Evolutionary conservation across 2,888 invertebrate species (phyloP).

Genomic region (Eristalinus aeneus): DNA sequence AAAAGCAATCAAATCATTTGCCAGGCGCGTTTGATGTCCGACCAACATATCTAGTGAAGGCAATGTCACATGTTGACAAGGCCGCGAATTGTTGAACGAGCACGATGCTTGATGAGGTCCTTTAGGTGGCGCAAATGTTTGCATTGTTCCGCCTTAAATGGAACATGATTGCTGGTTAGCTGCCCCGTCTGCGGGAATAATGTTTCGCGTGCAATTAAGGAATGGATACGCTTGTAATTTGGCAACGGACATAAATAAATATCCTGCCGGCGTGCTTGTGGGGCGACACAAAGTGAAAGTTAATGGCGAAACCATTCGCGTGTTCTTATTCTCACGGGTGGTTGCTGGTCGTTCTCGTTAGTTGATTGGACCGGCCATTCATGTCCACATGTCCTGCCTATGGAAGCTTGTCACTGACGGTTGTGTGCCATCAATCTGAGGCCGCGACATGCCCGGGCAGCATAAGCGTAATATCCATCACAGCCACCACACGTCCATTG

Average conservation of each 20-base stretch:
- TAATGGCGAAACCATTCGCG: neutral
- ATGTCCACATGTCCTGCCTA: neutral
- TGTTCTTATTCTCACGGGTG: neutral
- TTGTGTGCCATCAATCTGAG: neutral
- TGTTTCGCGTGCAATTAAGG: constrained; percentile 66
- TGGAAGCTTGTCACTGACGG: neutral
- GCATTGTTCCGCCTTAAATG: constrained; percentile 67
- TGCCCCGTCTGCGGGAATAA: constrained; percentile 39
- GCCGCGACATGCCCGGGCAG: neutral
- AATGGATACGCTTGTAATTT: constrained; percentile 46
- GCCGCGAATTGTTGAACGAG: constrained; percentile 68
- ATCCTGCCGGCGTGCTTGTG: neutral
- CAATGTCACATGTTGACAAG: constrained; percentile 70
- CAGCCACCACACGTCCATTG: too few relatives aligned
- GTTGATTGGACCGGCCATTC: neutral
- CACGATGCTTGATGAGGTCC: constrained; percentile 59
- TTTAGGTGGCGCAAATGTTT: constrained; percentile 71
- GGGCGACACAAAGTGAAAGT: constrained; percentile 25
- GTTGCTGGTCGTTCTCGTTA: too few relatives aligned
- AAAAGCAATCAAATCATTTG: constrained; percentile 70
- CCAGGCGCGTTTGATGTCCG: constrained; percentile 58
- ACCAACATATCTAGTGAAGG: constrained; percentile 53
- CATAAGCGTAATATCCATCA: too few relatives aligned
- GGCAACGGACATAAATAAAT: neutral
- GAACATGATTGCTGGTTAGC: constrained; percentile 64